Conservation (phyloP, 1,140 invertebrate genomes). For the Arion vulgaris region DNA sequence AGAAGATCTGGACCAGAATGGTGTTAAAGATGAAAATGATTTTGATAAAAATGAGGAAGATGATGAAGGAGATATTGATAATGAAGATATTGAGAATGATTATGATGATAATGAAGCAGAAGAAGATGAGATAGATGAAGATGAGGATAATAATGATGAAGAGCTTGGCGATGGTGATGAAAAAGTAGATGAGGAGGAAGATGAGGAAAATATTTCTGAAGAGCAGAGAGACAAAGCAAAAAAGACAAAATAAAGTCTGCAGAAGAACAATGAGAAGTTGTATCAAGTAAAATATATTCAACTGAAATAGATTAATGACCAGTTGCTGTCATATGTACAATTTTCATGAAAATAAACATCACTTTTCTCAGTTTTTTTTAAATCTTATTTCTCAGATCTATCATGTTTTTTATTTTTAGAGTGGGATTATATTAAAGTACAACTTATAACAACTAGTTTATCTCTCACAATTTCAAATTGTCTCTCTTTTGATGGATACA, state of each 20-base stretch:
- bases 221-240: not conserved
- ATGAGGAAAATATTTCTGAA: conserved; percentile 7
- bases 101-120: conserved; percentile 29
- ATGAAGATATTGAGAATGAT: conserved; percentile 30
- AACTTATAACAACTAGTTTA: too few relatives aligned
- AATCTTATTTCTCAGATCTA: too few relatives aligned
- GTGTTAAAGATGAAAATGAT: conserved; percentile 44
- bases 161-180: not conserved
- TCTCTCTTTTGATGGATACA: too few relatives aligned
- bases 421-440: too few relatives aligned
- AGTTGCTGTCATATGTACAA: too few relatives aligned
- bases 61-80: not conserved
- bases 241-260: not conserved
- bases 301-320: too few relatives aligned
- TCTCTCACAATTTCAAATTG: too few relatives aligned
- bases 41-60: conserved; percentile 11
- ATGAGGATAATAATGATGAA: conserved; percentile 16
- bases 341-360: too few relatives aligned
- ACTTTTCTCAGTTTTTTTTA: too few relatives aligned
- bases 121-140: not conserved
- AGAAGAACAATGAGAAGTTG: too few relatives aligned
- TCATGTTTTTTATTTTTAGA: too few relatives aligned
- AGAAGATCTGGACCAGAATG: conserved; percentile 46
- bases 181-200: conserved; percentile 24
- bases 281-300: too few relatives aligned